phyloP scores from a whole-genome alignment of 2,797 vertebrate genomes.

The Otolemur crassicaudatus region DNA sequence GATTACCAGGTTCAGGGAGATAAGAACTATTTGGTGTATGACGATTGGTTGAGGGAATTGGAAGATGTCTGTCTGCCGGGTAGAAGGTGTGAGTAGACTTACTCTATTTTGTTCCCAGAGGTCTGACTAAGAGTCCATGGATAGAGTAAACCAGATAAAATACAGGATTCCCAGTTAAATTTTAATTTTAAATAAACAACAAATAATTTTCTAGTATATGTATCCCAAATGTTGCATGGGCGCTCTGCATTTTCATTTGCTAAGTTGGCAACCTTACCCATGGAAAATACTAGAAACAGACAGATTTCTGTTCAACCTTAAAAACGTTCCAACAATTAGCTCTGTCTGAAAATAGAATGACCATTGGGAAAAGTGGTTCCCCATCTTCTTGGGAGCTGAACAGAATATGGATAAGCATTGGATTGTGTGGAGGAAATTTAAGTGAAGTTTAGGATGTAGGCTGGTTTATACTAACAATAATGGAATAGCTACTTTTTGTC shows the following conservation, averaged over 20 bases:
- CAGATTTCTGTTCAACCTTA: neutral
- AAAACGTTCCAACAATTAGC: neutral
- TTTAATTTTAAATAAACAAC: neutral
- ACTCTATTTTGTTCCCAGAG: neutral
- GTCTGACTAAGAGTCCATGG: neutral
- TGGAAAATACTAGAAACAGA: neutral
- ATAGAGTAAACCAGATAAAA: neutral
- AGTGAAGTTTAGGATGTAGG: neutral
- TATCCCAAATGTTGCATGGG: neutral
- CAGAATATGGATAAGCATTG: neutral
- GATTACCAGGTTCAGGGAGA: fast-evolving
- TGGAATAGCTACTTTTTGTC: neutral
- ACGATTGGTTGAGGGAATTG: neutral
- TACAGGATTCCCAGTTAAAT: neutral
- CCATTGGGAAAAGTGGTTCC: neutral
- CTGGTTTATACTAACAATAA: neutral
- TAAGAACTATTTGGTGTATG: neutral
- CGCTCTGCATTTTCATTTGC: neutral
- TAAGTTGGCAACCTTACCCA: neutral
- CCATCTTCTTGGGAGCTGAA: neutral
- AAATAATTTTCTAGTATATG: neutral
- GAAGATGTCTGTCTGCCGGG: neutral
- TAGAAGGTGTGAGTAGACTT: neutral
- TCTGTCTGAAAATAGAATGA: neutral
- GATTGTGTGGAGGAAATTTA: neutral